Conservation (phyloP, 2,113 vertebrate species). For the Parus major region DNA sequence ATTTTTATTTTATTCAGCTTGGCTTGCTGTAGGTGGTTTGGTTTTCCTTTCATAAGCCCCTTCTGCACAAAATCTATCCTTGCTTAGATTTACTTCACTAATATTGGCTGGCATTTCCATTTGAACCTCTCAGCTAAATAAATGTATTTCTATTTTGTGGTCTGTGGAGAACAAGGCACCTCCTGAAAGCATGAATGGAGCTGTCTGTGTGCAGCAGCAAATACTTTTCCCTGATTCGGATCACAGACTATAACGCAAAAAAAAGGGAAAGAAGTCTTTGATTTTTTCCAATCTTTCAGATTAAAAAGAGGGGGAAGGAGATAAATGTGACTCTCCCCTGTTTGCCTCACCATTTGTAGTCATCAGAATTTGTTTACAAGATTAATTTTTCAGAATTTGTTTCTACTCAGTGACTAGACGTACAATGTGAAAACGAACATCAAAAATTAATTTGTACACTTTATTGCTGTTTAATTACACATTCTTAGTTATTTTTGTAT, state of each 20-base stretch:
- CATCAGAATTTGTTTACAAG: background rate
- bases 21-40: background rate
- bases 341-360: background rate
- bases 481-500: background rate
- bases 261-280: background rate
- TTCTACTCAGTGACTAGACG: background rate
- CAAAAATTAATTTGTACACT: background rate
- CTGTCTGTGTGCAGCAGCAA: background rate
- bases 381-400: background rate
- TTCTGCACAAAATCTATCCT: slow-evolving; percentile 27
- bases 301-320: background rate
- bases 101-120: slow-evolving; percentile 27
- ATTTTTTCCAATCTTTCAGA: background rate
- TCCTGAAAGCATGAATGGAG: background rate
- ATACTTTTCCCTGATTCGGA: background rate
- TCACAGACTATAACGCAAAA: background rate
- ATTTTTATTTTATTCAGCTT: background rate
- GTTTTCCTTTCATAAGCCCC: slow-evolving; percentile 5
- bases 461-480: background rate
- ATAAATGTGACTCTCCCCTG: background rate
- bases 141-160: background rate
- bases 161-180: background rate
- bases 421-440: background rate
- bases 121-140: slow-evolving; percentile 37
- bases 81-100: slow-evolving; percentile 39